phyloP scores from a whole-genome alignment of 2,797 vertebrate species.

The Carduelis carduelis region DNA sequence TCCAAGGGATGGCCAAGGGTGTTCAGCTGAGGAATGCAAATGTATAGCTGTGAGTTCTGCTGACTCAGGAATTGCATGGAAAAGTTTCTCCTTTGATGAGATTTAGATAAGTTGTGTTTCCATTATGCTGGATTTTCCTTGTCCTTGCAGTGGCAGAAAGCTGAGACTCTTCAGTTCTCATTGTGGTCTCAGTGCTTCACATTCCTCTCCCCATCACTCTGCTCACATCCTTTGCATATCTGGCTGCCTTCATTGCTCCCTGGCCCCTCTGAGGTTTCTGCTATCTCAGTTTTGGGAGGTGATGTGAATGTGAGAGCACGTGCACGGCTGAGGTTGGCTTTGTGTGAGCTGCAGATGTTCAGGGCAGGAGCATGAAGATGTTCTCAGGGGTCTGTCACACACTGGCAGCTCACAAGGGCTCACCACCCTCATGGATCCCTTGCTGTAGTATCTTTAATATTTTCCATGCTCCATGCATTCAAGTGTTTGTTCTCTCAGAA shows the following conservation, averaged over 20 bases:
- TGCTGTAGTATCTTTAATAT: not conserved
- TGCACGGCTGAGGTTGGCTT: rapidly evolving
- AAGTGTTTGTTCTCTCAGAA: not conserved
- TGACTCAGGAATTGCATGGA: not conserved
- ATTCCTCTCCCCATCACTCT: not conserved
- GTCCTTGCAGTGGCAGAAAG: not conserved
- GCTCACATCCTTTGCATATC: not conserved
- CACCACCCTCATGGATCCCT: not conserved
- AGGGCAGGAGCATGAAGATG: not conserved
- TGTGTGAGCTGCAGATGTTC: not conserved
- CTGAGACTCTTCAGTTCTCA: not conserved
- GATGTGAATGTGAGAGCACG: not conserved
- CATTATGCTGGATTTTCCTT: not conserved
- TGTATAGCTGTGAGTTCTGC: not conserved
- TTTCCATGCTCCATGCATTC: not conserved
- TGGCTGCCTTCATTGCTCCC: not conserved
- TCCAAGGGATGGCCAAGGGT: not conserved
- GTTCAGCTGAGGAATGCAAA: not conserved
- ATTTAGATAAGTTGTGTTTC: not conserved
- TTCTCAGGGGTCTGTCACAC: not conserved
- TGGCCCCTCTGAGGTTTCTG: not conserved
- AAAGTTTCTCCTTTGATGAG: not conserved
- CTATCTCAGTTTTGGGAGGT: not conserved
- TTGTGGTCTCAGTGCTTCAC: not conserved
- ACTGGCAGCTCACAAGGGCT: not conserved